Conservation (phyloP, 2,888 invertebrate species). For the Neoitamus cyanurus region DNA sequence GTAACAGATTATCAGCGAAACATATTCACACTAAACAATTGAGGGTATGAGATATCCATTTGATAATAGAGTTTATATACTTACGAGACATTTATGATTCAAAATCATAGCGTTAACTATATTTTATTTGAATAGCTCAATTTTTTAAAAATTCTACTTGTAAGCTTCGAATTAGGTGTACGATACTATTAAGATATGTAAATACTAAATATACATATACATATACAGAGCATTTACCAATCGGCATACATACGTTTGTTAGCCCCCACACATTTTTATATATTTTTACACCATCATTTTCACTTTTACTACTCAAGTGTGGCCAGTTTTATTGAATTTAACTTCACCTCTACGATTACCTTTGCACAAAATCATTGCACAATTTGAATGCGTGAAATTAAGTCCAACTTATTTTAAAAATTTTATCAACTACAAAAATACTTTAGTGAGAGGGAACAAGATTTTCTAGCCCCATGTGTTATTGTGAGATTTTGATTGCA, state of each 20-base stretch:
- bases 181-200: neutral
- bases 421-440: neutral
- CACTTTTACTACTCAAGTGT: slow-evolving; percentile 12
- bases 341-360: neutral
- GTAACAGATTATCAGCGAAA: slow-evolving; percentile 18
- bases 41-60: slow-evolving; percentile 17
- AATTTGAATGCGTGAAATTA: neutral
- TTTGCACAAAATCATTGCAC: slow-evolving; percentile 29
- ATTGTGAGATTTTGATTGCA: no score
- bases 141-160: slow-evolving; percentile 22
- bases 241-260: slow-evolving; percentile 24
- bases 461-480: neutral
- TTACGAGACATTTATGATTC: neutral
- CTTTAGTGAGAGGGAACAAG: neutral
- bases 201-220: neutral
- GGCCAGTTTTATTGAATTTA: neutral
- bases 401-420: neutral
- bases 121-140: slow-evolving; percentile 39
- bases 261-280: neutral
- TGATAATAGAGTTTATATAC: slow-evolving; percentile 26
- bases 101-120: slow-evolving; percentile 30
- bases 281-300: slow-evolving; percentile 3
- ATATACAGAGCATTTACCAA: slow-evolving; percentile 8
- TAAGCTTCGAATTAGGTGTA: slow-evolving; percentile 34
- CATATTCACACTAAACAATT: slow-evolving; percentile 33